phyloP scores from a whole-genome alignment of 2,797 vertebrate genomes.

The Scarus forsteni region DNA sequence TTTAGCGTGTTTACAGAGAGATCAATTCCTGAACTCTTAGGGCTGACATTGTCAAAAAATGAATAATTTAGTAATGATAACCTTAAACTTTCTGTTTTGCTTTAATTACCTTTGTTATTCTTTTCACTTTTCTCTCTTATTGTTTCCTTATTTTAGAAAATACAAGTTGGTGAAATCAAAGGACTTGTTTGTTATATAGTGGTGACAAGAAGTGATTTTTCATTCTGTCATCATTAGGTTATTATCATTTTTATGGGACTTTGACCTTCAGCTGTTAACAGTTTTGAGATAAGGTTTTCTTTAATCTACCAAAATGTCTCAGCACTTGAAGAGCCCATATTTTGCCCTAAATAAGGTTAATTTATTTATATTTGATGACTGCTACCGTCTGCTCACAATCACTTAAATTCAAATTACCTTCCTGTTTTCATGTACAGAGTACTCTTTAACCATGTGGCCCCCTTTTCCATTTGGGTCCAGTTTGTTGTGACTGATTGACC shows the following conservation, averaged over 20 bases:
- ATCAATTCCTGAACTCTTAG: conserved; percentile 76
- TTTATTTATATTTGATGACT: no score
- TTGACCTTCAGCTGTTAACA: conserved; percentile 43
- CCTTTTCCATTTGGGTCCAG: no score
- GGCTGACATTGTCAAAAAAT: conserved; percentile 72
- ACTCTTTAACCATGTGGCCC: no score
- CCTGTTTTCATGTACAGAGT: no score
- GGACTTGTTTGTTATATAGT: conserved; percentile 57
- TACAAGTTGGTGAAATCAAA: conserved; percentile 58
- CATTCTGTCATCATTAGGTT: background rate
- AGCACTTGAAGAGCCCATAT: background rate
- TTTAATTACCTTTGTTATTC: conserved; percentile 72
- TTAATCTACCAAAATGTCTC: conserved; percentile 23
- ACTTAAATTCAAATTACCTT: no score
- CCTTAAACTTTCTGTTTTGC: conserved; percentile 73
- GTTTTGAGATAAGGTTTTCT: conserved; percentile 24
- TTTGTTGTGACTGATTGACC: no score
- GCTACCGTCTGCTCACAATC: no score
- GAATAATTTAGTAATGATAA: conserved; percentile 76
- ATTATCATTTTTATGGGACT: conserved; percentile 5
- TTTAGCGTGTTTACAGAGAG: conserved; percentile 80
- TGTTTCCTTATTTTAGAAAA: conserved; percentile 28
- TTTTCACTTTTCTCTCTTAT: conserved; percentile 25
- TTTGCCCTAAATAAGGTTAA: background rate
- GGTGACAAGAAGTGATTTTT: conserved; percentile 28